Evolutionary conservation across 2,113 vertebrate genomes (phyloP), one percentile per base, ranked within the genome.

Genomic region (Silurus meridionalis): DNA sequence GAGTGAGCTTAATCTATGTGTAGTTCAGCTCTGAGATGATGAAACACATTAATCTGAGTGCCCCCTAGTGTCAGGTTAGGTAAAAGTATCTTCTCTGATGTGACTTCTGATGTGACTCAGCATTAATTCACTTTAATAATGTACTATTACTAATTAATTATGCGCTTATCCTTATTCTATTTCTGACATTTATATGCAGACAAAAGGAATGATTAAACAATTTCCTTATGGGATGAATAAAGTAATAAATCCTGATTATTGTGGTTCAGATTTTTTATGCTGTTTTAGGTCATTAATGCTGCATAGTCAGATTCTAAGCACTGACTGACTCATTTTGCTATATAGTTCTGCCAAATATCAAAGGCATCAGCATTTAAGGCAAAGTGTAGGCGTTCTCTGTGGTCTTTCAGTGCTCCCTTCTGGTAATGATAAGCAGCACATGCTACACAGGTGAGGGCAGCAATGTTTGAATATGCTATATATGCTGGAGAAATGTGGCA

Each of bases 21-120:
- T 60, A n/a, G 67, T 83, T 83, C 74, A 60, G 21, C 82, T 69
- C 67, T 72, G 53, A 23, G 23, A n/a, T 74, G 53, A 37, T 74
- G 28, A 78, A 55, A 66, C 2, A 57, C 48, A 52, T 53, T 57
- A 66, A 55, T 52, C 6, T 28, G 48, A 23, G 48, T 66, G 60
- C 48, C 61, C 60, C 61, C 48, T 57, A 46, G 83, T 78, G 60
- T 60, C 17, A 46, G 19, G 21, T 67, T 57, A 50, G 21, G 37
- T 14, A 61, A 50, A 46, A 50, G 57, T 55, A 55, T n/a, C 46
- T 8, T 61, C 19, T 37, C 83, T 23, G 48, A 75, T 23, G 3
- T 58, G 81, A 50, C 4, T 48, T 4, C 82, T 83, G 8, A 17
- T 23, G 19, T 37, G 11, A 74, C 50, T 4, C 50, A 10, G 37